phyloP scores from a whole-genome alignment of 2,888 invertebrate genomes.

The Lasioglossum lativentre region DNA sequence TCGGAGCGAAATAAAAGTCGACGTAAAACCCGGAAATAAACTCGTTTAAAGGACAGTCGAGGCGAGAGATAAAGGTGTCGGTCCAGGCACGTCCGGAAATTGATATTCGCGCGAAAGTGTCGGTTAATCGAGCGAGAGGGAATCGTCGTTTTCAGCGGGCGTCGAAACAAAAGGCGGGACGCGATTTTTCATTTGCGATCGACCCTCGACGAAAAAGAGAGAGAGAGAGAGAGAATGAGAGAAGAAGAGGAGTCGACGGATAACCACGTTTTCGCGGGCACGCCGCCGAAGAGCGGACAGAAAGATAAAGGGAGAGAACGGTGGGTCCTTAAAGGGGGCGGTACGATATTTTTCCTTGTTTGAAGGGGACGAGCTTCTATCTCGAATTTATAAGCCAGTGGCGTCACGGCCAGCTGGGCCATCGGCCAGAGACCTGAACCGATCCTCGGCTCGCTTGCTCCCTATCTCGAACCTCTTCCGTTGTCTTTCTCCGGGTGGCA shows the following conservation, averaged over 20 bases:
- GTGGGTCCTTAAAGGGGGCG: constrained; percentile 66
- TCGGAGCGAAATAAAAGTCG: constrained; percentile 47
- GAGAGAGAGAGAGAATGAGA: neutral
- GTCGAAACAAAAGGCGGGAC: constrained; percentile 57
- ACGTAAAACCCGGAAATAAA: constrained; percentile 46
- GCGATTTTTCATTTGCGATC: constrained; percentile 67
- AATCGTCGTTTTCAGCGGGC: constrained; percentile 50
- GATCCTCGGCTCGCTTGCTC: constrained; percentile 41
- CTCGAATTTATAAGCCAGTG: constrained; percentile 67
- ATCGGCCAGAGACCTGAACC: constrained; percentile 68
- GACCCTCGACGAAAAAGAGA: constrained; percentile 38
- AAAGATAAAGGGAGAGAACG: constrained; percentile 19
- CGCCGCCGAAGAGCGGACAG: constrained; percentile 16
- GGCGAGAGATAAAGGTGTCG: constrained; percentile 45
- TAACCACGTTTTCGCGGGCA: constrained; percentile 60
- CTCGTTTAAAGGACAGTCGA: constrained; percentile 25
- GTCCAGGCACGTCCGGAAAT: constrained; percentile 56
- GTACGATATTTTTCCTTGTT: constrained; percentile 61
- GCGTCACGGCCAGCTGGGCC: constrained; percentile 71
- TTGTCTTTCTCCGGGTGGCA: neutral
- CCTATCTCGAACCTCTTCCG: constrained; percentile 32
- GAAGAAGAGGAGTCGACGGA: constrained; percentile 43
- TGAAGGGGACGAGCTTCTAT: constrained; percentile 73
- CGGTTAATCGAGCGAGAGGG: constrained; percentile 64
- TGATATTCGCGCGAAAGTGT: constrained; percentile 62